Evolutionary conservation across 2,797 vertebrate genomes (phyloP).

Genomic region (Selene dorsalis): DNA sequence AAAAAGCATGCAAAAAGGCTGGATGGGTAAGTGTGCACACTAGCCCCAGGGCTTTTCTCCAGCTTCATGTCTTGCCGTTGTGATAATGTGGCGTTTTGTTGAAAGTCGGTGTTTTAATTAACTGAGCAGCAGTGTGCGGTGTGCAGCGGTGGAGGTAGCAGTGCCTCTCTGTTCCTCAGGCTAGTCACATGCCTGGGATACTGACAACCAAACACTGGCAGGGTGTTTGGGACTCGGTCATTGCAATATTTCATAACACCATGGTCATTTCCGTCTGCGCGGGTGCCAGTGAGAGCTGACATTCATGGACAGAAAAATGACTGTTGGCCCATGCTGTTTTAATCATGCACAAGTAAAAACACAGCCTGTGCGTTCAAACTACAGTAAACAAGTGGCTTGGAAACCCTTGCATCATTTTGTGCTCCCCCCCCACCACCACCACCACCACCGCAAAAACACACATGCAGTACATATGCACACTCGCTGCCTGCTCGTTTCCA

Average conservation of each 20-base stretch:
- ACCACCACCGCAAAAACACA: constrained; percentile 26
- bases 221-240: constrained; percentile 49
- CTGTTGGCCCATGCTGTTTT: constrained; percentile 31
- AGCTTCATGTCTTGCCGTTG: constrained; percentile 62
- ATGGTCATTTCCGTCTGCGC: constrained; percentile 19
- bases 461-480: neutral
- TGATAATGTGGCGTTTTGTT: constrained; percentile 75
- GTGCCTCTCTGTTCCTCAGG: constrained; percentile 49
- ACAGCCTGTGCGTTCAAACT: constrained; percentile 20
- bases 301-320: constrained; percentile 15
- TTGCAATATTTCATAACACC: constrained; percentile 40
- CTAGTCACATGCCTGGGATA: constrained; percentile 60
- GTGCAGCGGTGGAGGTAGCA: constrained; percentile 43
- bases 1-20: constrained; percentile 37
- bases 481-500: neutral
- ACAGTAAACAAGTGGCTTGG: constrained; percentile 63
- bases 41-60: constrained; percentile 58
- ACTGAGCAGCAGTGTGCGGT: constrained; percentile 51
- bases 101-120: constrained; percentile 78
- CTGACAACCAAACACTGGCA: constrained; percentile 47
- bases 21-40: constrained; percentile 32
- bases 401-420: constrained; percentile 66
- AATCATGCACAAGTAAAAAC: constrained; percentile 41
- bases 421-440: neutral
- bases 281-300: neutral